Percentiles rank a stretch among this genome's conserved stretches.
These are phyloP conservation scores for Standfussiana lucernea DNA, from an alignment of 2,888 invertebrate species.

Conservation along the genomic window DNA sequence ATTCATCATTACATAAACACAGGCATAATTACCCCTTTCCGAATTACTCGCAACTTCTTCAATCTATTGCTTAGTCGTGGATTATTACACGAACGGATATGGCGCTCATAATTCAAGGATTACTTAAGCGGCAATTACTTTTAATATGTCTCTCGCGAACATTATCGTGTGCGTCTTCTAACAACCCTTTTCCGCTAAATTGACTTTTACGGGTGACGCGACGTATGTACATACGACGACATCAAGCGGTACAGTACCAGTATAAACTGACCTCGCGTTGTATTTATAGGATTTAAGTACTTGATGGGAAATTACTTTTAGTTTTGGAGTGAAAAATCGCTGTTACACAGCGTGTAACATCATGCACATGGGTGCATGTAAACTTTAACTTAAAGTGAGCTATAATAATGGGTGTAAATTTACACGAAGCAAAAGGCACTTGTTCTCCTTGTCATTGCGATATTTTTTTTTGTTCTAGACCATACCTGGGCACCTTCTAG, in stretches of 20 bases:
- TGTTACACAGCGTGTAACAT: too few relatives aligned
- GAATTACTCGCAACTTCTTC: background rate
- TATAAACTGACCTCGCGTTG: background rate
- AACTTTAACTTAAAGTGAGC: background rate
- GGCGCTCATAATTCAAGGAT: constrained; percentile 41
- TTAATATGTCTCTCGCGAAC: constrained; percentile 51
- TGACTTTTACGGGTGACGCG: constrained; percentile 50
- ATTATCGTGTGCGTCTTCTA: constrained; percentile 49
- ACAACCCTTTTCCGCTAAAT: constrained; percentile 49
- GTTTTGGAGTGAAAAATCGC: too few relatives aligned
- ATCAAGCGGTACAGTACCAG: background rate
- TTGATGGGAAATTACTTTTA: too few relatives aligned
- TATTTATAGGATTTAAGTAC: too few relatives aligned
- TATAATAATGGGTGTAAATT: too few relatives aligned
- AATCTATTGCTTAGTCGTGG: constrained; percentile 3
- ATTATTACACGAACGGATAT: constrained; percentile 34
- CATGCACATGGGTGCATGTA: too few relatives aligned
- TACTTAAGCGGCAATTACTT: constrained; percentile 54
- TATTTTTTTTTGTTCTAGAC: too few relatives aligned
- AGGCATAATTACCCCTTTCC: background rate
- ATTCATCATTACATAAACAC: background rate
- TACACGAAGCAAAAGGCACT: too few relatives aligned
- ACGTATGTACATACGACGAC: background rate
- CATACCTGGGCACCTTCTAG: too few relatives aligned
- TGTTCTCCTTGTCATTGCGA: too few relatives aligned